Evolutionary conservation across 1,140 invertebrate species (phyloP), one percentile per base, ranked within the genome.

Genomic region (Rhizoglyphus robini): DNA sequence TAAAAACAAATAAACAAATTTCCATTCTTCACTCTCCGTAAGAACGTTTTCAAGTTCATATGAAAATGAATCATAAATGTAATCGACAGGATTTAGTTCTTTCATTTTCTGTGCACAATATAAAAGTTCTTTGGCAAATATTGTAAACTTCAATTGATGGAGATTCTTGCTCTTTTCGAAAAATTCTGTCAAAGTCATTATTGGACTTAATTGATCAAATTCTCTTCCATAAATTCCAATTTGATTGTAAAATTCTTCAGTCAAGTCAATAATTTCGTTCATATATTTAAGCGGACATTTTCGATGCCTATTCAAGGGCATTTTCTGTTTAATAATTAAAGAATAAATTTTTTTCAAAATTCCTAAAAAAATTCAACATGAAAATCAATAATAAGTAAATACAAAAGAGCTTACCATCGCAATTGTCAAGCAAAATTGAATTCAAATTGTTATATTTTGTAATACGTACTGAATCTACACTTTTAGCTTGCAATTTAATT

Each of bases 161-260:
- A 54, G 8, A 23, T 54, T 8, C 20, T 20, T 8, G 8, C 8
- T 32, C 20, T 76, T 72, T 3, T 71, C 57, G 30, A 73, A 71
- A 8, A 79, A 65, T 27, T 70, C 67, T 18, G 72, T 60, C 27
- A 70, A 65, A 48, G 68, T 69, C 41, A 73, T 70, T 15, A 81
- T 72, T 23, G 77, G 75, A 8, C 61, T 66, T 0, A 80, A 68
- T 65, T 72, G 73, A 49, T 78, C 77, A 69, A 73, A 74, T 5
- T 74, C 72, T 67, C 71, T 79, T 11, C 77, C 77, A 57, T 72
- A 70, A 23, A 75, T 68, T 3, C 78, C 79, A 59, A 81, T 72
- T 4, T 78, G 60, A 48, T 76, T 73, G 65, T 77, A 81, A 68
- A 77, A 81, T 64, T 79, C 75, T 70, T 77, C 79, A 57, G 76